Evolutionary conservation across 2,797 vertebrate species (phyloP).

Genomic region (Tauraco hartlaubi): DNA sequence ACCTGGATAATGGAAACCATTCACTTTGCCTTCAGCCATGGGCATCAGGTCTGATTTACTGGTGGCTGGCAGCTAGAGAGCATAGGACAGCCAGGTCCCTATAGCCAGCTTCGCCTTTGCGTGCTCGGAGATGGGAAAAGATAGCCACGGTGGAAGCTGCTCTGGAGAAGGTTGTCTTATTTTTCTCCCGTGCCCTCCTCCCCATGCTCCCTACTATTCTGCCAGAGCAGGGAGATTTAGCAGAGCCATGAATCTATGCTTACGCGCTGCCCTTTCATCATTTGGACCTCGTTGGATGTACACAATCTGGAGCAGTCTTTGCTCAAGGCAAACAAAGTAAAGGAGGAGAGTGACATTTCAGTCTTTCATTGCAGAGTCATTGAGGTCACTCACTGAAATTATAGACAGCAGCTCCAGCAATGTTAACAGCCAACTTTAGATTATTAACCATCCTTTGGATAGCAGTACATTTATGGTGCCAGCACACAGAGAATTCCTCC

Average conservation of each 20-base stretch:
- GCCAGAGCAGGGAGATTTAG: background rate
- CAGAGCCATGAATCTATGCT: slow-evolving; percentile 36
- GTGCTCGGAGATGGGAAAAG: background rate
- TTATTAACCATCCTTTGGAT: slow-evolving; percentile 72
- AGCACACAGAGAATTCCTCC: slow-evolving; percentile 39
- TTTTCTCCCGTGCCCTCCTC: background rate
- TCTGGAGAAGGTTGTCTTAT: background rate
- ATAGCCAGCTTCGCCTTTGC: background rate
- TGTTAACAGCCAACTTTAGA: slow-evolving; percentile 71
- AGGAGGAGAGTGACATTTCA: slow-evolving; percentile 74
- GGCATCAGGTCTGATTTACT: slow-evolving; percentile 41
- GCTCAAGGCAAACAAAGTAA: slow-evolving; percentile 74
- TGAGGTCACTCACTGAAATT: slow-evolving; percentile 71
- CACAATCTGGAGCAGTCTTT: slow-evolving; percentile 73
- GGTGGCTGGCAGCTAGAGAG: slow-evolving; percentile 22
- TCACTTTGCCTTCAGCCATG: slow-evolving; percentile 38
- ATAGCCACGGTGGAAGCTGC: background rate
- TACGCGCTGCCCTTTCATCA: slow-evolving; percentile 61
- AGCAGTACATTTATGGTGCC: slow-evolving; percentile 61
- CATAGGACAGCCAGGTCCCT: background rate
- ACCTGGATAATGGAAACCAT: slow-evolving; percentile 39
- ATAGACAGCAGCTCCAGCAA: slow-evolving; percentile 63
- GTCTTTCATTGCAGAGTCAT: slow-evolving; percentile 69
- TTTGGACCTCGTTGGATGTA: slow-evolving; percentile 49
- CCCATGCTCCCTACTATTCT: background rate